These are phyloP conservation scores for Amblyopsis rosae DNA, from an alignment of 2,113 vertebrate genomes.

Conservation along the genomic window DNA sequence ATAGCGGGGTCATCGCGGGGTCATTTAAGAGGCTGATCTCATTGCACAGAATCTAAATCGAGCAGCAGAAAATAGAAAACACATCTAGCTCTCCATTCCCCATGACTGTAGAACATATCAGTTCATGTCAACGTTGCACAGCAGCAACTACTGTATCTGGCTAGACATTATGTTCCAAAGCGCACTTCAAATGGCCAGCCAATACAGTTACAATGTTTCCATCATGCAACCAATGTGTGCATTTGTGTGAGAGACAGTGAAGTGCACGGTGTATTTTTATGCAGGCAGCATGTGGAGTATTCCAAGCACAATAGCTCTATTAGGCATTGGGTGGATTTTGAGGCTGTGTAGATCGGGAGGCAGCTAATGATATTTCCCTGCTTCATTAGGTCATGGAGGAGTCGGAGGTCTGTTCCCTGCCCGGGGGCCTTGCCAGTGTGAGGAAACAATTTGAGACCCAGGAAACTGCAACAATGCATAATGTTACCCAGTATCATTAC, in stretches of 20 bases:
- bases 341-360: slow-evolving; percentile 47
- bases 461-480: slow-evolving; percentile 74
- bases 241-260: neutral
- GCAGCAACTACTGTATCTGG: neutral
- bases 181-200: neutral
- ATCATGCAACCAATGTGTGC: slow-evolving; percentile 4
- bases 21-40: slow-evolving; percentile 34
- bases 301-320: slow-evolving; percentile 29
- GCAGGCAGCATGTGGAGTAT: slow-evolving; percentile 15
- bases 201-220: neutral
- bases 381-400: slow-evolving; percentile 85
- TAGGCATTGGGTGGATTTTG: slow-evolving; percentile 49
- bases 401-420: slow-evolving; percentile 82
- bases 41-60: neutral
- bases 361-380: slow-evolving; percentile 69
- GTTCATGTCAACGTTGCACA: slow-evolving; percentile 1
- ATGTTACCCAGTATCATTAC: slow-evolving; percentile 80
- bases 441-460: slow-evolving; percentile 91
- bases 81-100: slow-evolving; percentile 15
- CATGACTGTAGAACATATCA: too few species aligned
- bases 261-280: slow-evolving; percentile 7
- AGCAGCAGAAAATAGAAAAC: slow-evolving; percentile 15
- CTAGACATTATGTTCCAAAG: neutral
- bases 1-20: slow-evolving; percentile 39
- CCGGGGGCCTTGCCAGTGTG: slow-evolving; percentile 88